phyloP scores from a whole-genome alignment of 2,888 invertebrate genomes.

The Cancer borealis region DNA sequence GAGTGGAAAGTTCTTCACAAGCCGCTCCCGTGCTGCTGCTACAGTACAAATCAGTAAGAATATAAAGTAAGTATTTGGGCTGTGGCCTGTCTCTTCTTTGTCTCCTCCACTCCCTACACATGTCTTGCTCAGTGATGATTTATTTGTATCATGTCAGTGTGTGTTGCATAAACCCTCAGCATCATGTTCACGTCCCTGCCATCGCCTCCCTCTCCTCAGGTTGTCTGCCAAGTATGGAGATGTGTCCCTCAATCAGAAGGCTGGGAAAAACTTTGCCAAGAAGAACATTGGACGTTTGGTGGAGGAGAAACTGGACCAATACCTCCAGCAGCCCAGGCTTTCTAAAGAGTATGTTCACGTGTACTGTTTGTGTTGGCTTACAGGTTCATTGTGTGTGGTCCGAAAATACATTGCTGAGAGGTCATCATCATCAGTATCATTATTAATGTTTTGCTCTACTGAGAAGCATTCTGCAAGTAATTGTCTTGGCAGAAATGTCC shows the following conservation, averaged over 20 bases:
- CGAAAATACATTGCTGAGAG: too few species aligned
- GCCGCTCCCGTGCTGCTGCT: slow-evolving; percentile 74
- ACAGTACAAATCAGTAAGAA: slow-evolving; percentile 73
- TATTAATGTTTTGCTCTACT: too few species aligned
- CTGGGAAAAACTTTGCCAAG: slow-evolving; percentile 56
- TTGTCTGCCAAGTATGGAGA: slow-evolving; percentile 70
- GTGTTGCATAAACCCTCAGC: neutral
- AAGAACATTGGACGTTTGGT: slow-evolving; percentile 71
- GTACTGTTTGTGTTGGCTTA: neutral
- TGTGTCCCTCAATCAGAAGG: slow-evolving; percentile 64
- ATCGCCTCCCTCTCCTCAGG: slow-evolving; percentile 30
- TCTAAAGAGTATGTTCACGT: slow-evolving; percentile 26
- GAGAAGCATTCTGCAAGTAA: too few species aligned
- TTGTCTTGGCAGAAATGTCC: too few species aligned
- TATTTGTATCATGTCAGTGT: neutral
- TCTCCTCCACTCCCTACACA: neutral
- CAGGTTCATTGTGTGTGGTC: neutral
- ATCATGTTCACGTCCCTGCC: neutral
- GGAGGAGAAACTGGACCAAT: slow-evolving; percentile 64
- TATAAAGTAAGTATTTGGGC: slow-evolving; percentile 66
- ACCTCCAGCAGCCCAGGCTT: slow-evolving; percentile 9
- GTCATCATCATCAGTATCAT: too few species aligned
- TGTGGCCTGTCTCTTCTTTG: neutral
- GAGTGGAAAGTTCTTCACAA: slow-evolving; percentile 72
- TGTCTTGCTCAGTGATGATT: neutral